phyloP scores from a whole-genome alignment of 2,888 invertebrate genomes.

The Allophyes oxyacanthae region DNA sequence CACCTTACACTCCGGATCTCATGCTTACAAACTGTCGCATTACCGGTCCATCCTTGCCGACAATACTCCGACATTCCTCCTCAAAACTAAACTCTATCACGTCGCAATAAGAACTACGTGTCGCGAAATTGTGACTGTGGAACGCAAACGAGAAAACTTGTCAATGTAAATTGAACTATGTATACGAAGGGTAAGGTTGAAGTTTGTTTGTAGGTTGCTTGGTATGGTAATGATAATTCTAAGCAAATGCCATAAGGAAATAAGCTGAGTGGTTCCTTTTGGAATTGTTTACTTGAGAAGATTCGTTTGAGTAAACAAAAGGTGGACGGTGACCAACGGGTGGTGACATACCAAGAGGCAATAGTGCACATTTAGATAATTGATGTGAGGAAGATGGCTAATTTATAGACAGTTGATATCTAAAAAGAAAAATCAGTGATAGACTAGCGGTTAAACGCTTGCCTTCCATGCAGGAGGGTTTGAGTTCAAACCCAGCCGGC shows the following conservation, averaged over 20 bases:
- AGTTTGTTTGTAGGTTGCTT: constrained; percentile 62
- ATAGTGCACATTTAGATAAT: constrained; percentile 15
- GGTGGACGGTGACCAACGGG: constrained; percentile 58
- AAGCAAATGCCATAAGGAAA: constrained; percentile 84
- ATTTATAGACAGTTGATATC: constrained; percentile 6
- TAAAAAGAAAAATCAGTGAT: no score
- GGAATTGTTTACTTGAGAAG: constrained; percentile 71
- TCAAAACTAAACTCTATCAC: constrained; percentile 68
- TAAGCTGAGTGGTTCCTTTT: constrained; percentile 73
- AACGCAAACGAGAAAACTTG: constrained; percentile 50
- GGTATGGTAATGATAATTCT: constrained; percentile 80
- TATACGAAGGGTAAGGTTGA: constrained; percentile 60
- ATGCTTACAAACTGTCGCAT: constrained; percentile 89
- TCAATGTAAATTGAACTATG: constrained; percentile 69
- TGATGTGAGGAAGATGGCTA: constrained; percentile 9
- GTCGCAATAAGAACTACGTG: constrained; percentile 54
- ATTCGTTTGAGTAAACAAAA: constrained; percentile 62
- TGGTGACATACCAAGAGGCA: constrained; percentile 31
- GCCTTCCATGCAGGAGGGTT: no score
- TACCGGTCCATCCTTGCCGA: constrained; percentile 82
- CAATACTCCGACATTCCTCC: constrained; percentile 67
- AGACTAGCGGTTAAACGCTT: no score
- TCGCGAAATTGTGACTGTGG: constrained; percentile 60
- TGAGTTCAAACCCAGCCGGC: no score
- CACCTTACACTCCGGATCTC: constrained; percentile 78